phyloP scores from a whole-genome alignment of 2,797 vertebrate genomes.

The Otolemur crassicaudatus region DNA sequence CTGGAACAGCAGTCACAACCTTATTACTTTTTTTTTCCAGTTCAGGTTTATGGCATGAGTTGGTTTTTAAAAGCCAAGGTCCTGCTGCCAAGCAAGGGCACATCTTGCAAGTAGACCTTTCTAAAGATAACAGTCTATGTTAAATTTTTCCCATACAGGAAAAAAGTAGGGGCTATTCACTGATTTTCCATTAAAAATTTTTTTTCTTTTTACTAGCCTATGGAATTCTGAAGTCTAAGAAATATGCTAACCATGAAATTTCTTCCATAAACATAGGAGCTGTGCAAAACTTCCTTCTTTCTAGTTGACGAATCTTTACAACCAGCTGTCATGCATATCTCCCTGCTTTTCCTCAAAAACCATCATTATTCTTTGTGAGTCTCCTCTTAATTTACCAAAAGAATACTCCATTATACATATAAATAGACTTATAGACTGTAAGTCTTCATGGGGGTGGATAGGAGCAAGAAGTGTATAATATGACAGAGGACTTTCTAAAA shows the following conservation, averaged over 20 bases:
- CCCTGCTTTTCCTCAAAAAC: background rate
- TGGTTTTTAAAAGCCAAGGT: conserved; percentile 42
- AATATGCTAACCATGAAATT: background rate
- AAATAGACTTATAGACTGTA: background rate
- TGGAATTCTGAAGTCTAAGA: conserved; percentile 17
- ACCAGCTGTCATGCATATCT: background rate
- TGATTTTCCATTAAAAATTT: background rate
- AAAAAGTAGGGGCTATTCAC: background rate
- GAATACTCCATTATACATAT: background rate
- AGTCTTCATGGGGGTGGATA: background rate
- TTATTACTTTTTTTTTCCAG: background rate
- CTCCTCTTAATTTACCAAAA: conserved; percentile 14
- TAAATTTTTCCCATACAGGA: background rate
- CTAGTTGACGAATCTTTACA: background rate
- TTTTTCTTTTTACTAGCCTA: background rate
- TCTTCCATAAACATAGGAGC: conserved; percentile 23
- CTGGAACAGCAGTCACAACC: background rate
- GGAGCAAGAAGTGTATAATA: background rate
- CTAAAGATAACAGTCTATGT: conserved; percentile 4
- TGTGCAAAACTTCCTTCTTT: background rate
- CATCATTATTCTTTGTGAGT: conserved; percentile 15
- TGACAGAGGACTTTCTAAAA: background rate
- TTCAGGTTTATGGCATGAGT: background rate
- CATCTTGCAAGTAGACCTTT: background rate
- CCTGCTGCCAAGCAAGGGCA: background rate